Percentiles rank a stretch among this genome's conserved stretches.
Evolutionary conservation across 2,113 vertebrate species (phyloP).

Genomic region (Psophia crepitans): DNA sequence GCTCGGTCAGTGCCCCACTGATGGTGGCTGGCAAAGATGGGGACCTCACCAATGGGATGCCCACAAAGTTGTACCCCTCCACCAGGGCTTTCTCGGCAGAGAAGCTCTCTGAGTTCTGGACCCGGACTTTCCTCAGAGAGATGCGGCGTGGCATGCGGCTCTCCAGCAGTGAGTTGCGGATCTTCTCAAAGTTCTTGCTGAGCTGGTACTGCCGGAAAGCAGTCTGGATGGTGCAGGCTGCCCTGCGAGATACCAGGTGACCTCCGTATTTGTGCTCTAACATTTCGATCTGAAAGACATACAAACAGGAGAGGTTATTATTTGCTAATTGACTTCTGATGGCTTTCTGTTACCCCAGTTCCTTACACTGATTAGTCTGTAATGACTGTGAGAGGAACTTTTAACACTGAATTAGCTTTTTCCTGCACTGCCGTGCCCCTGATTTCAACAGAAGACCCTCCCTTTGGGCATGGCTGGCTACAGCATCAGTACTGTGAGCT

Average conservation of each 20-base stretch:
- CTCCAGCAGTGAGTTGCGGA: conserved; percentile 94
- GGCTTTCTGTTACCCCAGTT: background rate
- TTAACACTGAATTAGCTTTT: background rate
- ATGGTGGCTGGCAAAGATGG: conserved; percentile 87
- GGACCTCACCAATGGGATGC: conserved; percentile 88
- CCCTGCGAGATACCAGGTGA: conserved; percentile 91
- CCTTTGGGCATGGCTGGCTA: background rate
- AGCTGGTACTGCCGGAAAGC: conserved; percentile 99
- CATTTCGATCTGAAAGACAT: conserved; percentile 89
- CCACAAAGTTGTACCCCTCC: conserved; percentile 88
- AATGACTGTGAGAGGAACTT: background rate
- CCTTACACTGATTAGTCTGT: background rate
- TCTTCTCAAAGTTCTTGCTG: conserved; percentile 99
- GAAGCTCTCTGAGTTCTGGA: conserved; percentile 88
- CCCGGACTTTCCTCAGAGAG: conserved; percentile 88
- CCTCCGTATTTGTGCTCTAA: conserved; percentile 98
- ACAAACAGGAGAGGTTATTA: background rate
- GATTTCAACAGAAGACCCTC: background rate
- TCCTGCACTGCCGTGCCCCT: background rate
- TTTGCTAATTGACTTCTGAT: background rate
- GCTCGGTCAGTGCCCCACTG: conserved; percentile 87
- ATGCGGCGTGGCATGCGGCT: conserved; percentile 93
- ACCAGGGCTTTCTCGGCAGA: conserved; percentile 89
- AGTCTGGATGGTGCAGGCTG: conserved; percentile 96
- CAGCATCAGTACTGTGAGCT: background rate